phyloP scores from a whole-genome alignment of 1,140 invertebrate species.

The Oedothorax gibbosus region DNA sequence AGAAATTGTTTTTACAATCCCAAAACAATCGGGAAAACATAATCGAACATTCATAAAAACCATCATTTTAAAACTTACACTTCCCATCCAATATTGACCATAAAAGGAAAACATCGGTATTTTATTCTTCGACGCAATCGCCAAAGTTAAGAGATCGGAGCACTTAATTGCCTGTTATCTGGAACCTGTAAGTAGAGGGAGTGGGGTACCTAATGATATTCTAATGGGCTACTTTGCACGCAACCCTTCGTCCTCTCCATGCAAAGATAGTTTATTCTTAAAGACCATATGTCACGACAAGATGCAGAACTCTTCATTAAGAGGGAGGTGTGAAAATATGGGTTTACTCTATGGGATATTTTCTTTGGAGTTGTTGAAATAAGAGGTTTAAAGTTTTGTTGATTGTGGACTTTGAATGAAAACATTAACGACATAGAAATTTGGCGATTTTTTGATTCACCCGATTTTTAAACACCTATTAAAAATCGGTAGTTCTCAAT shows the following conservation, averaged over 20 bases:
- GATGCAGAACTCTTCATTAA: not conserved
- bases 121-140: constrained; percentile 18
- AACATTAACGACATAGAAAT: not conserved
- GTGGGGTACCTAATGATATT: constrained; percentile 41
- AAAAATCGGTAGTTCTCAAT: no score
- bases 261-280: not conserved
- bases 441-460: not conserved
- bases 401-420: no score
- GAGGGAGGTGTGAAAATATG: constrained; percentile 23
- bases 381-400: no score
- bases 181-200: not conserved
- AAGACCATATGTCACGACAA: constrained; percentile 28
- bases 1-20: no score
- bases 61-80: no score
- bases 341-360: not conserved
- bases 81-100: no score
- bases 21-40: no score
- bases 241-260: not conserved
- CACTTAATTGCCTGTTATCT: constrained; percentile 50
- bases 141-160: constrained; percentile 29
- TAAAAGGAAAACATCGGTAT: no score
- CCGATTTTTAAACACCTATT: not conserved
- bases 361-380: no score
- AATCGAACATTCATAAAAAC: no score
- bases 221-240: constrained; percentile 42